Evolutionary conservation across 2,888 invertebrate genomes (phyloP).

Genomic region (Blastobasis lacticolella): DNA sequence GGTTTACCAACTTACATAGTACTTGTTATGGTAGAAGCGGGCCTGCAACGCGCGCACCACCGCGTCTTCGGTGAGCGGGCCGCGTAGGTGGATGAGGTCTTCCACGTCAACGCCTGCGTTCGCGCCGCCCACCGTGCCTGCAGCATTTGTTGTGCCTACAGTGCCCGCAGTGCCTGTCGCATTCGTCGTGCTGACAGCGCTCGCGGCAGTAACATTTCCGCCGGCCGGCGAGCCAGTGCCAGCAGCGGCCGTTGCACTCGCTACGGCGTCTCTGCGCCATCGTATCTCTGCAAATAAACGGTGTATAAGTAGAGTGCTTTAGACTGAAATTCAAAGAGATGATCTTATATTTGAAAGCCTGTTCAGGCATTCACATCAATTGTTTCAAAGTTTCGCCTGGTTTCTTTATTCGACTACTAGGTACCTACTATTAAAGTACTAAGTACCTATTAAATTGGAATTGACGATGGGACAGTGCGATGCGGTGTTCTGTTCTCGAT

Average conservation of each 20-base stretch:
- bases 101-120: conserved; percentile 81
- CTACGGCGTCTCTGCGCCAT: conserved; percentile 30
- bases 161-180: conserved; percentile 15
- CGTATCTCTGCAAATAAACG: conserved; percentile 31
- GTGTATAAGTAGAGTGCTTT: no score
- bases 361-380: no score
- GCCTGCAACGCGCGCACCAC: conserved; percentile 93
- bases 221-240: conserved; percentile 10
- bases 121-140: conserved; percentile 17
- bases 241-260: conserved; percentile 11
- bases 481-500: no score
- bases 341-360: no score
- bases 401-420: no score
- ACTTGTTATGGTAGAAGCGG: conserved; percentile 88
- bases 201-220: background rate
- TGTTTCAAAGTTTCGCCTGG: no score
- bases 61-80: conserved; percentile 95
- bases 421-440: no score
- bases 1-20: conserved; percentile 83
- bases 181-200: conserved; percentile 18
- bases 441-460: no score
- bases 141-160: no score
- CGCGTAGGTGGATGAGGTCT: conserved; percentile 93
- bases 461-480: no score
- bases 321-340: no score